Percentiles rank a stretch among this genome's conserved stretches.
These are phyloP conservation scores for Nasonia oneida DNA, from an alignment of 2,888 invertebrate species.

Conservation along the genomic window DNA sequence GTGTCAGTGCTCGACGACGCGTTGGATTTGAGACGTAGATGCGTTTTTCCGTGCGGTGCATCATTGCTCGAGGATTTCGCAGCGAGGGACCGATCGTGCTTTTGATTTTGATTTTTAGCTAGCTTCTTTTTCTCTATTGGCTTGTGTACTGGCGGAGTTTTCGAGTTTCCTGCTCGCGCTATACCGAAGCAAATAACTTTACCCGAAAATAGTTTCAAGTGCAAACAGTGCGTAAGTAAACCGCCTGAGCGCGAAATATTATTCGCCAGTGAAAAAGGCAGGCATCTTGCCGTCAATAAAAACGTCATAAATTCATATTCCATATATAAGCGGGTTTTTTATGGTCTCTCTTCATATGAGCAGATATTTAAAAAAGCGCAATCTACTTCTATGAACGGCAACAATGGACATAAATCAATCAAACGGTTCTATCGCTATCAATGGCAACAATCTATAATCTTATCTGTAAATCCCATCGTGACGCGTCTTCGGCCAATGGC, in stretches of 20 bases:
- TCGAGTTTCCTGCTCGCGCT: no score
- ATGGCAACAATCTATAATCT: not conserved
- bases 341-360: not conserved
- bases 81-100: no score
- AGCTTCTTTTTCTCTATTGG: no score
- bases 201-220: no score
- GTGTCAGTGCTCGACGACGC: not conserved
- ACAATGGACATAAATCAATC: not conserved
- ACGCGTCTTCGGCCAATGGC: not conserved
- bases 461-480: not conserved
- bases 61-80: no score
- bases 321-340: not conserved
- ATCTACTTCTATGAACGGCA: not conserved
- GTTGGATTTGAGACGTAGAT: not conserved
- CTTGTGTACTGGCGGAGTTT: no score
- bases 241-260: no score
- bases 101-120: no score
- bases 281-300: not conserved
- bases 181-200: no score
- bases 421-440: not conserved
- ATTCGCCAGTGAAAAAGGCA: no score
- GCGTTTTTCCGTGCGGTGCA: not conserved
- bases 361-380: not conserved
- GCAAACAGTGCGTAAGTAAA: no score
- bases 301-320: not conserved